Evolutionary conservation across 2,113 vertebrate species (phyloP).

Genomic region (Petroica traversi): DNA sequence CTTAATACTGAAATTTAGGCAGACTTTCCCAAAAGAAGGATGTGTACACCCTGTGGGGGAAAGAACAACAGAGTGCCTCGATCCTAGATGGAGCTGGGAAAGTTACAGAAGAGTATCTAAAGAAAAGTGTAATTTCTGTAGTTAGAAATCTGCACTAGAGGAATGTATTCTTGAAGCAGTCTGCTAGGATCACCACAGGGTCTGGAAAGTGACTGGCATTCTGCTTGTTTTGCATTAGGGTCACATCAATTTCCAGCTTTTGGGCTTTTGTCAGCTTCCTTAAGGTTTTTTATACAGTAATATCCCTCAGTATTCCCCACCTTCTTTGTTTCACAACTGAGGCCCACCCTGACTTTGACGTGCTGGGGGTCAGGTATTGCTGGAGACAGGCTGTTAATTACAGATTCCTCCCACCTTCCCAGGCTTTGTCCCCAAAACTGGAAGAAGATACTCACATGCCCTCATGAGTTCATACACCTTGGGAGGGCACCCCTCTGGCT

Average conservation of each 20-base stretch:
- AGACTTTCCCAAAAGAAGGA: not conserved
- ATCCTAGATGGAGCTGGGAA: not conserved
- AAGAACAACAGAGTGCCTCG: not conserved
- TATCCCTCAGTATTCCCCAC: not conserved
- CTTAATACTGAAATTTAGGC: not conserved
- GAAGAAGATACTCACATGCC: constrained; percentile 86
- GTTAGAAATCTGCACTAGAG: not conserved
- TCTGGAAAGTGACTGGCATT: not conserved
- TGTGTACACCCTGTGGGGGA: not conserved
- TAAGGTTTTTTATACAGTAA: not conserved
- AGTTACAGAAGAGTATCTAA: not conserved
- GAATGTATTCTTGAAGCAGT: not conserved
- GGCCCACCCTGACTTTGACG: not conserved
- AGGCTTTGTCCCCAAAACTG: not conserved
- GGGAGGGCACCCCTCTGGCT: constrained; percentile 96
- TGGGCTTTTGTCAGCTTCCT: not conserved
- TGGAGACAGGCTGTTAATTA: not conserved
- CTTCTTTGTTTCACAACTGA: not conserved
- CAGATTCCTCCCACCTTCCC: not conserved
- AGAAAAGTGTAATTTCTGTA: not conserved
- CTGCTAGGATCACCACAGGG: not conserved
- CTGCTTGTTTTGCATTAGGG: not conserved
- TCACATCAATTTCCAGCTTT: not conserved
- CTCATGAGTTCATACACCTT: constrained; percentile 99
- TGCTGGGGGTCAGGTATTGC: not conserved